Evolutionary conservation across 2,888 invertebrate genomes (phyloP), one percentile per base, ranked within the genome.

Genomic region (Nymphalis polychloros): DNA sequence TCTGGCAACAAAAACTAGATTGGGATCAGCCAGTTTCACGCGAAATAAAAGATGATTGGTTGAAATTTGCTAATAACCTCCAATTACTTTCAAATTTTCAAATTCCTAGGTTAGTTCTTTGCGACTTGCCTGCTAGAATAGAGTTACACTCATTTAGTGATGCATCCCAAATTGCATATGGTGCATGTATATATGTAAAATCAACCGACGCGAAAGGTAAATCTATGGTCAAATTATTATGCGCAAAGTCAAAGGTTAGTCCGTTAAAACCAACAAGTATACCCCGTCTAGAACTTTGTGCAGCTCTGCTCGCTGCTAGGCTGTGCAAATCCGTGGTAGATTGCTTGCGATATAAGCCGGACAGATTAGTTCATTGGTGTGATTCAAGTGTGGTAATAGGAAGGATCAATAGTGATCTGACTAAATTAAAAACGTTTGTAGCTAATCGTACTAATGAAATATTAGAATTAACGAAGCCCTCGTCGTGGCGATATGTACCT

Each of bases 201-300:
- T 72, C 79, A 0, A 59, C 76, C 13, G 63, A 63, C 20, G 0
- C 5, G 1, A 62, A 67, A 17, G 64, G n/a, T n/a, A n/a, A n/a
- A n/a, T n/a, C n/a, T n/a, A n/a, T n/a, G n/a, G 72, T 77, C 8
- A 70, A 60, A 3, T 59, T 81, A 16, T 59, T 80, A n/a, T 77
- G 77, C 48, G 69, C 77, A 0, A 79, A 81, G 31, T 75, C 78
- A 0, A 78, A 76, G 10, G 77, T 80, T 19, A 70, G 77, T 0
- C 80, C 78, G 0, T 0, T 79, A 8, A 80, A 78, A 50, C 70
- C n/a, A n/a, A n/a, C n/a, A n/a, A n/a, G n/a, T n/a, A n/a, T n/a
- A n/a, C n/a, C n/a, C n/a, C n/a, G n/a, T n/a, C n/a, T n/a, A n/a
- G n/a, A n/a, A n/a, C n/a, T n/a, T n/a, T n/a, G n/a, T n/a, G n/a